phyloP scores from a whole-genome alignment of 2,113 vertebrate species.

The Prunella fulvescens region DNA sequence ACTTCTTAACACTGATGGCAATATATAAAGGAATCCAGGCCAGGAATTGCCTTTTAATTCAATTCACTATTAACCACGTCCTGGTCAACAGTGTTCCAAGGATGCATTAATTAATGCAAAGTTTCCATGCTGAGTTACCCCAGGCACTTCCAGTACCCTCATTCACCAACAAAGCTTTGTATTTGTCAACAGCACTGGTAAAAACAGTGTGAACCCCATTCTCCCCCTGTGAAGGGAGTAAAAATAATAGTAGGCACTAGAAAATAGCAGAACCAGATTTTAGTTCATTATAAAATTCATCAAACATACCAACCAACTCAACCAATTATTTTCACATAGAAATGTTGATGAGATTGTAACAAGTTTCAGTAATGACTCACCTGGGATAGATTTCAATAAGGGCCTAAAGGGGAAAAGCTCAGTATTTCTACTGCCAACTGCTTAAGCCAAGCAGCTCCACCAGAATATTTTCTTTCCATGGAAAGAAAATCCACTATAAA shows the following conservation, averaged over 20 bases:
- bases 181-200: not conserved
- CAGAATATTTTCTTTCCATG: not conserved
- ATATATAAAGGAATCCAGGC: not conserved
- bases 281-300: not conserved
- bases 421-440: not conserved
- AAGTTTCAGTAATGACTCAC: not conserved
- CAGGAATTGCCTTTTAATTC: not conserved
- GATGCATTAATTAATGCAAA: not conserved
- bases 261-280: not conserved
- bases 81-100: not conserved
- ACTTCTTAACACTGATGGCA: not conserved
- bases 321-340: not conserved
- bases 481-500: constrained; percentile 11
- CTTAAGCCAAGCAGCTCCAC: not conserved
- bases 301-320: not conserved
- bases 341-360: not conserved
- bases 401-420: not conserved
- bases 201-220: not conserved
- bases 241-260: not conserved
- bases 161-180: not conserved
- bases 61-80: not conserved
- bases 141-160: not conserved
- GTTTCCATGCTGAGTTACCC: not conserved
- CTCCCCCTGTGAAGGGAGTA: not conserved
- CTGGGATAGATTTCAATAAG: not conserved